phyloP scores from a whole-genome alignment of 2,888 invertebrate species.

The Cerastoderma edule region DNA sequence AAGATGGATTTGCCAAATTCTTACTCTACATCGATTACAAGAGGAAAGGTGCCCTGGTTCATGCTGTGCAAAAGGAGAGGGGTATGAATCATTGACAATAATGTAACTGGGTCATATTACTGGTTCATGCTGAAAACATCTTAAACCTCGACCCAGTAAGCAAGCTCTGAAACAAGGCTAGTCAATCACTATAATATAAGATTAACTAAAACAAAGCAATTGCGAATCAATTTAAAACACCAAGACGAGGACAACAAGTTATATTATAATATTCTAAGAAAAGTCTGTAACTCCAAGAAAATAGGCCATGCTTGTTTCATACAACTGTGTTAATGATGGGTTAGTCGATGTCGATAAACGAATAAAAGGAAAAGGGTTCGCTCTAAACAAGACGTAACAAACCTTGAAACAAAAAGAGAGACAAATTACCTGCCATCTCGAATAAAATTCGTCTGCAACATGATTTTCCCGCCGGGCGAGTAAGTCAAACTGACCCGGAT shows the following conservation, averaged over 20 bases:
- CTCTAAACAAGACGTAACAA: constrained; percentile 7
- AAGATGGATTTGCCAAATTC: too few species aligned
- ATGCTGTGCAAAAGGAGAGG: too few species aligned
- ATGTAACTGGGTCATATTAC: too few species aligned
- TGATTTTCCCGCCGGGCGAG: not conserved
- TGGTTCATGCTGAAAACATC: too few species aligned
- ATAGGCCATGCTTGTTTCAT: not conserved
- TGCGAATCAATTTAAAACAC: not conserved
- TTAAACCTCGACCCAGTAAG: too few species aligned
- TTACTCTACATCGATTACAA: too few species aligned
- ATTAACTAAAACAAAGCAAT: too few species aligned
- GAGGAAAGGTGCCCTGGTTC: too few species aligned
- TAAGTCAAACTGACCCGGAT: too few species aligned
- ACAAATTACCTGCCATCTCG: constrained; percentile 1
- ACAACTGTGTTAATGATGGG: constrained; percentile 8
- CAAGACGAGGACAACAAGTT: not conserved
- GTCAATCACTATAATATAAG: too few species aligned
- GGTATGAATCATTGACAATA: too few species aligned
- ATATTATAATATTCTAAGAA: not conserved
- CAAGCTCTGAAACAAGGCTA: too few species aligned
- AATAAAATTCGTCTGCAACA: not conserved
- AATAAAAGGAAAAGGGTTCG: not conserved
- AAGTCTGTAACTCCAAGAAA: not conserved
- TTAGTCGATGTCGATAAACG: not conserved
- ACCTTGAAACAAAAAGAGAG: constrained; percentile 2